These are phyloP conservation scores for Tarsius wallacei DNA, from an alignment of 2,797 vertebrate species.

Conservation along the genomic window DNA sequence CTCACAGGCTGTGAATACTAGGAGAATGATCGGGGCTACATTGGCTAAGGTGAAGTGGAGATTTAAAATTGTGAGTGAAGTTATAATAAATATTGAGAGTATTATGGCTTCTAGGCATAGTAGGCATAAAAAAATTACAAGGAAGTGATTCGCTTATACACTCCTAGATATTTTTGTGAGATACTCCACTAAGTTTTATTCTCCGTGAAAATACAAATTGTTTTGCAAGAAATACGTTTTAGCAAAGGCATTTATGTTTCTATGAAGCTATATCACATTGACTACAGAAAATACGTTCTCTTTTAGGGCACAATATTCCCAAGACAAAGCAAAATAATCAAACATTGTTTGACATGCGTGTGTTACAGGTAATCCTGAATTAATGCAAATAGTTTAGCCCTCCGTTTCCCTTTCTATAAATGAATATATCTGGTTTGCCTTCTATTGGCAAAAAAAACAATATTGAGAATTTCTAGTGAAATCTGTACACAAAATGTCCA, in stretches of 20 bases:
- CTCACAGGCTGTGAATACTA: no score
- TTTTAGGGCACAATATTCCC: background rate
- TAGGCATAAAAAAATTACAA: background rate
- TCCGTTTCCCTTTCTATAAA: background rate
- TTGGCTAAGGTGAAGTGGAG: no score
- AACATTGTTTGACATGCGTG: background rate
- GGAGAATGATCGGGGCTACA: no score
- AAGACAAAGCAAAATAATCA: background rate
- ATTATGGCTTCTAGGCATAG: no score
- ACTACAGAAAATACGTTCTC: background rate
- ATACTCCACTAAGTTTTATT: background rate
- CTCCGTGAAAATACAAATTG: background rate
- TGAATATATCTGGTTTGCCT: background rate
- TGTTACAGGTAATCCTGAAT: background rate
- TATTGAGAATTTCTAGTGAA: background rate
- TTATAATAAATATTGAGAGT: no score
- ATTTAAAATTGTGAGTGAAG: no score
- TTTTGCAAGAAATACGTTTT: conserved; percentile 7
- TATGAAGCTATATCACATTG: background rate
- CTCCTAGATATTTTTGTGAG: background rate
- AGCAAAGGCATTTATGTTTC: background rate
- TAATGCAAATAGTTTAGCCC: background rate
- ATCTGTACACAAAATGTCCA: background rate
- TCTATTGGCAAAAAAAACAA: no score
- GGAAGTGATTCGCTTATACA: background rate